A percentile compares a stretch with the other conserved stretches of the same genome.
phyloP scores from a whole-genome alignment of 1,140 invertebrate genomes.

The Zaprionus kolodkinae region DNA sequence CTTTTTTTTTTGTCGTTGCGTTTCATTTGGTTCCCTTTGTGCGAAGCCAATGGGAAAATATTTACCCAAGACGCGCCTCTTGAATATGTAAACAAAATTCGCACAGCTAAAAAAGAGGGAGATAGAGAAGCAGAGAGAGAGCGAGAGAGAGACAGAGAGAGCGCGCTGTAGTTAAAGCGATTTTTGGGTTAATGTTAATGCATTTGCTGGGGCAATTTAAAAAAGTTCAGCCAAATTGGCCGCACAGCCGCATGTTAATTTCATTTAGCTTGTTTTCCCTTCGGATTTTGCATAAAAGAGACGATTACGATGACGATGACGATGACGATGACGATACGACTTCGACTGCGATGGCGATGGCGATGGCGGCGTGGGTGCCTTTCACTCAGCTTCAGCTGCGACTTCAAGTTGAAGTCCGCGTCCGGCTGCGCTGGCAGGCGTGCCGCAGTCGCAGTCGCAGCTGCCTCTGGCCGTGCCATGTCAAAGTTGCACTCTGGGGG shows the following conservation, averaged over 20 bases:
- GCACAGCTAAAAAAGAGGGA: slow-evolving; percentile 22
- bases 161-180: slow-evolving; percentile 34
- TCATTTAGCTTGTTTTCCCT: slow-evolving; percentile 77
- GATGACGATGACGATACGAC: slow-evolving; percentile 10
- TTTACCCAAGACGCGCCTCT: slow-evolving; percentile 56
- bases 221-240: slow-evolving; percentile 76
- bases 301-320: slow-evolving; percentile 7
- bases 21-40: slow-evolving; percentile 47
- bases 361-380: slow-evolving; percentile 65
- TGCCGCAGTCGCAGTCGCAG: neutral
- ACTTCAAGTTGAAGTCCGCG: slow-evolving; percentile 25
- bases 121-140: neutral
- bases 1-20: slow-evolving; percentile 18
- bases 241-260: slow-evolving; percentile 74
- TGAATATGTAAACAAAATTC: slow-evolving; percentile 70
- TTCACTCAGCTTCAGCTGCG: slow-evolving; percentile 57
- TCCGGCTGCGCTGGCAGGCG: slow-evolving; percentile 38
- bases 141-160: slow-evolving; percentile 11
- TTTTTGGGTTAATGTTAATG: slow-evolving; percentile 79
- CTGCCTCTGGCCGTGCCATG: slow-evolving; percentile 53
- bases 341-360: neutral
- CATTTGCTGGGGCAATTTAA: slow-evolving; percentile 76
- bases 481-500: slow-evolving; percentile 64
- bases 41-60: slow-evolving; percentile 56
- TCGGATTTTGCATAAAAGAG: slow-evolving; percentile 47